Evolutionary conservation across 2,113 vertebrate species (phyloP), one percentile per base, ranked within the genome.

Genomic region (Salvator merianae): DNA sequence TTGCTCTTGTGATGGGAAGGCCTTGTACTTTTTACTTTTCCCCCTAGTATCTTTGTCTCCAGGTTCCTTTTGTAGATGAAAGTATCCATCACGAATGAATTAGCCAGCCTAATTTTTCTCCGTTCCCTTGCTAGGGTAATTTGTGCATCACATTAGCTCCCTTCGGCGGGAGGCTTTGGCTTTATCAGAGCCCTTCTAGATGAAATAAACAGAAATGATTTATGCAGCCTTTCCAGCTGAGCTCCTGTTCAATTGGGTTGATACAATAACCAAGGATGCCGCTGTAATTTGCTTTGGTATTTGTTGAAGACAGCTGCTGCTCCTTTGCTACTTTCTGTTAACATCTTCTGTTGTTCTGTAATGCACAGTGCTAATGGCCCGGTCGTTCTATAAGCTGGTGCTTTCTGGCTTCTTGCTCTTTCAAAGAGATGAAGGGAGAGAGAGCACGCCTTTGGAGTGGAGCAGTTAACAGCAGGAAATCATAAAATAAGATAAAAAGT

Each of bases 241-340:
- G 87, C 79, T 20, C 74, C 79, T 68, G 14, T 77, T 88, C 84
- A 79, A 2, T 82, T 86, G 81, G 43, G 16, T 32, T 62, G 79
- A 87, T 43, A 63, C 84, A 84, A 73, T 71, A 76, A 68, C 9
- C 68, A 82, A 82, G 85, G 84, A 89, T 7, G 69, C 32, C 50
- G 55, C 63, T 84, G 3, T 88, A 90, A 90, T 86, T 88, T 87
- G 55, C 62, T 73, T n/a, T 79, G 76, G 12, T 43, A 74, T 91
- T 65, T 89, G 83, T 80, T 86, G 84, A 86, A 85, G 38, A 34
- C 82, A 84, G 69, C 83, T 87, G 84, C 77, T 43, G 62, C 12
- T 72, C 7, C 0, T 2, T 26, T 12, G 28, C 36, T 40, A 6
- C 38, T 26, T 30, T 78, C 7, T 65, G 50, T 65, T 84, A 71